Percentiles rank a stretch among this genome's conserved stretches.
These are phyloP conservation scores for Amazonetta brasiliensis DNA, from an alignment of 2,797 vertebrate genomes.

Conservation along the genomic window DNA sequence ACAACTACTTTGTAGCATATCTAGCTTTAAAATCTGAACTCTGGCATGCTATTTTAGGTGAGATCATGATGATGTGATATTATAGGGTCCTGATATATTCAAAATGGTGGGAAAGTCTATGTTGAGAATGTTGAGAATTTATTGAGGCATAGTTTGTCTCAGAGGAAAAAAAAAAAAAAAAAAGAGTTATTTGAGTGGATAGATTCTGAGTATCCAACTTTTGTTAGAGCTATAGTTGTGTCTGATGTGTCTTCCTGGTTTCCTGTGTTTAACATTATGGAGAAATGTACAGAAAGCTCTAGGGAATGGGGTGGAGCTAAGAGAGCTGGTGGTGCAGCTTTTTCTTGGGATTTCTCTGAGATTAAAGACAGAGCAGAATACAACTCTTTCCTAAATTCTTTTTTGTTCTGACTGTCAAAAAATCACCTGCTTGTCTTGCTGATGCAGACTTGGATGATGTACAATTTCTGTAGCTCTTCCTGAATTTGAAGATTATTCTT, in stretches of 20 bases:
- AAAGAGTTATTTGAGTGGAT: not conserved
- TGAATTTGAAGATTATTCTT: not conserved
- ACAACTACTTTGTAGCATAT: not conserved
- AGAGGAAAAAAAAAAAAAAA: not conserved
- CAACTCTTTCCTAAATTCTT: not conserved
- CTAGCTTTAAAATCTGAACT: not conserved
- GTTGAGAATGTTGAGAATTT: not conserved
- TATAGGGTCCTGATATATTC: not conserved
- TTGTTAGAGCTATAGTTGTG: not conserved
- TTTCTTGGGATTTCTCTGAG: not conserved
- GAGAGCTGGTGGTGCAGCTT: not conserved
- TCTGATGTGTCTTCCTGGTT: not conserved
- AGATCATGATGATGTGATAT: not conserved
- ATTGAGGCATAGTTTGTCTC: not conserved
- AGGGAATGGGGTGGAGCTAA: not conserved
- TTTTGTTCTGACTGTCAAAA: not conserved
- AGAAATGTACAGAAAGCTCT: not conserved
- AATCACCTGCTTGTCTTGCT: not conserved
- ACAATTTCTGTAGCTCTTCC: not conserved
- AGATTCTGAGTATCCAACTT: not conserved
- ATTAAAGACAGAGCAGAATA: not conserved
- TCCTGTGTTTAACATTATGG: not conserved
- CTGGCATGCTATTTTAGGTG: not conserved
- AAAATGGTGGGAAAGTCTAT: not conserved
- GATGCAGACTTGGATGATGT: not conserved